Evolutionary conservation across 2,113 vertebrate species (phyloP), one percentile per base, ranked within the genome.

Genomic region (Cyprinodon brontotheroides): DNA sequence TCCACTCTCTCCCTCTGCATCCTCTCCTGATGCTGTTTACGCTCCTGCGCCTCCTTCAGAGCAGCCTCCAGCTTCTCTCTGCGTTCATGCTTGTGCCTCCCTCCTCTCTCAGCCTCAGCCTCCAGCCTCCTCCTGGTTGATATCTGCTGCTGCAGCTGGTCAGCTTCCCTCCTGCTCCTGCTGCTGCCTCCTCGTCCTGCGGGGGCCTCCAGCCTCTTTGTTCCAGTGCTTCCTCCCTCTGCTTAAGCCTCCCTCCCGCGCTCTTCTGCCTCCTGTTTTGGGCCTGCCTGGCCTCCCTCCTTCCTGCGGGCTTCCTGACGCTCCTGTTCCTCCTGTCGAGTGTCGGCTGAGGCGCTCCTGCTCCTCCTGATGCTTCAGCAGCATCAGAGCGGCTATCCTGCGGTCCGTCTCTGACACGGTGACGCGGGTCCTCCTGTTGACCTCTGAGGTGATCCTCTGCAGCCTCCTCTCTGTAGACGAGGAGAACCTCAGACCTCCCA

Each of bases 361-460:
- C 77, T 95, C 90, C 77, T 95, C 92, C 71, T 93, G 79, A 61
- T 95, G 93, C 67, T 92, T 94, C 50, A 85, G 87, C 81, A 96
- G 89, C 95, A 96, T 95, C 43, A 96, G 86, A 13, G 93, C 93
- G 4, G 94, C 93, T 10, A 96, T 95, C 87, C 95, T 96, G 65
- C 91, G 88, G 81, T 96, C 95, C 47, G 85, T 88, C 62, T 95
- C 91, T 0, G 95, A 89, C 29, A 95, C 61, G 0, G 89, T 78
- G 1, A 93, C 89, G 61, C 89, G 76, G 61, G 94, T 90, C 76
- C 94, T 68, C 73, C 64, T 86, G 10, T 77, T 81, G 39, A 94
- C 75, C 20, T 90, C 90, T 6, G 65, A 75, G 45, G 86, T 85
- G 17, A 92, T 88, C 4, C 4, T 75, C 38, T 91, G 81, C 70